Conservation (phyloP, 1,140 invertebrate species). For the Solen grandis region DNA sequence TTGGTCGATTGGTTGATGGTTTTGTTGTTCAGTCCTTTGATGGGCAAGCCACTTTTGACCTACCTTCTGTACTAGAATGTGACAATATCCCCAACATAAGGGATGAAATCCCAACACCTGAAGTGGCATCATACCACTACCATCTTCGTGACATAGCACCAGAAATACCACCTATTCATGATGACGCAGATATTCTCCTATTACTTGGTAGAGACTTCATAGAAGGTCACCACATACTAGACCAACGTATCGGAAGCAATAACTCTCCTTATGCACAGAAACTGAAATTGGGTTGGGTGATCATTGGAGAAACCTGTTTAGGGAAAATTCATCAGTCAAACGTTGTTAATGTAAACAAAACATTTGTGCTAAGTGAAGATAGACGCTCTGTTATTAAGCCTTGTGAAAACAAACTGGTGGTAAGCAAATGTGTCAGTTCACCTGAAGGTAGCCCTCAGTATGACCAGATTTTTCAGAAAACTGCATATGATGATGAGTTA, state of each 20-base stretch:
- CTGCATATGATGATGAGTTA: background rate
- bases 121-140: slow-evolving; percentile 20
- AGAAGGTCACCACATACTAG: slow-evolving; percentile 49
- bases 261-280: slow-evolving; percentile 53
- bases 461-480: background rate
- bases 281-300: slow-evolving; percentile 42
- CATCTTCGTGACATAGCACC: slow-evolving; percentile 1
- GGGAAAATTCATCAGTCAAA: slow-evolving; percentile 37
- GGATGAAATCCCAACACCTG: slow-evolving; percentile 52
- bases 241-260: slow-evolving; percentile 37
- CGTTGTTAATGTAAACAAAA: slow-evolving; percentile 38
- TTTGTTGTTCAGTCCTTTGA: slow-evolving; percentile 24
- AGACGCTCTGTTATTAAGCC: slow-evolving; percentile 24
- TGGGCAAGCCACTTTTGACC: background rate
- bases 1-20: background rate
- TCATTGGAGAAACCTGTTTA: slow-evolving; percentile 51
- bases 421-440: slow-evolving; percentile 1
- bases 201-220: slow-evolving; percentile 50
- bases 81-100: slow-evolving; percentile 52
- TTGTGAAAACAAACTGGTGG: slow-evolving; percentile 16
- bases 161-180: background rate
- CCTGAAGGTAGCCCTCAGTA: slow-evolving; percentile 1
- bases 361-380: slow-evolving; percentile 31
- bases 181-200: slow-evolving; percentile 11
- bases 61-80: slow-evolving; percentile 53